phyloP scores from a whole-genome alignment of 2,888 invertebrate genomes.

The Chrysolina oricalcia region DNA sequence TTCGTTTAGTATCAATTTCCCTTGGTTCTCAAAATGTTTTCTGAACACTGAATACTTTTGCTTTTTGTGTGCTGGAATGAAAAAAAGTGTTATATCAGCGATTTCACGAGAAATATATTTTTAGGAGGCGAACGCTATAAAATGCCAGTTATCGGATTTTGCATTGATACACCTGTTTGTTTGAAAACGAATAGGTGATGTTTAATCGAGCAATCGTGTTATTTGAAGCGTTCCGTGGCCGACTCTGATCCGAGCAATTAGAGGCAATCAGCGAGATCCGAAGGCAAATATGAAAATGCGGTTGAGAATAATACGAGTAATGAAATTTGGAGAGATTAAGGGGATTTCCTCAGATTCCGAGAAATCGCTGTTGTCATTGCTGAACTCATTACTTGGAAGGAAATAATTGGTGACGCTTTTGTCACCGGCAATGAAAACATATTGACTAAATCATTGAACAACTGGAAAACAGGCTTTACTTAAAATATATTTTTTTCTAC shows the following conservation, averaged over 20 bases:
- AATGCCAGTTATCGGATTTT: conserved; percentile 4
- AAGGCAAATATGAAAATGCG: conserved; percentile 19
- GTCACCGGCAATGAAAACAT: no score
- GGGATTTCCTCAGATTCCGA: conserved; percentile 8
- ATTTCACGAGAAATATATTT: no score
- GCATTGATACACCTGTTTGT: conserved; percentile 9
- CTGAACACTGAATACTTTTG: no score
- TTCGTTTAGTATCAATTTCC: no score
- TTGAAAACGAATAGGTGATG: conserved; percentile 13
- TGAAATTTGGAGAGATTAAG: conserved; percentile 1
- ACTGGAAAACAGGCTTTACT: no score
- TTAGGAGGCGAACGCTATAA: not conserved
- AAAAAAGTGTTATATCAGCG: no score
- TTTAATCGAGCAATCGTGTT: conserved; percentile 20
- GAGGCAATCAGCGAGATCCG: conserved; percentile 18
- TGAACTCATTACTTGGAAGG: no score
- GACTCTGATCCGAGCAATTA: conserved; percentile 21
- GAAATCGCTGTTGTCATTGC: not conserved
- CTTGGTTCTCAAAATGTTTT: no score
- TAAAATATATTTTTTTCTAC: no score
- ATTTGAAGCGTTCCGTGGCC: not conserved
- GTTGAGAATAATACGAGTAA: conserved; percentile 15
- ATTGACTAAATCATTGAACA: no score
- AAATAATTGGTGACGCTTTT: no score
- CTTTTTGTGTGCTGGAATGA: no score